A percentile compares a stretch with the other conserved stretches of the same genome.
phyloP scores from a whole-genome alignment of 2,888 invertebrate species.

The Scaeva pyrastri region DNA sequence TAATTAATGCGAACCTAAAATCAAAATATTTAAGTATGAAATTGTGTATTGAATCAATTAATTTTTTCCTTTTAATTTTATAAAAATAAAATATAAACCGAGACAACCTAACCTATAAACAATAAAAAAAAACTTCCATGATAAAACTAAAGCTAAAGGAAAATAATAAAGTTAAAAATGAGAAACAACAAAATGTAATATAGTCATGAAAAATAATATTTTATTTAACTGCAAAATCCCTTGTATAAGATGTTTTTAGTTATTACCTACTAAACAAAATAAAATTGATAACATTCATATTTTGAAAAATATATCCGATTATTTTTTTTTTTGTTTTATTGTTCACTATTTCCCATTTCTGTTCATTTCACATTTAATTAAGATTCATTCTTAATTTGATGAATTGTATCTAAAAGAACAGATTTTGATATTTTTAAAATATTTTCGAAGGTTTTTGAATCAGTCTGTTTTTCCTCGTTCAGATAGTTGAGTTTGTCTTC shows the following conservation, averaged over 20 bases:
- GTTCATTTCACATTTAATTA: neutral
- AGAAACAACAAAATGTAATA: constrained; percentile 60
- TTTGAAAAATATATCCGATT: constrained; percentile 46
- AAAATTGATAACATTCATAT: constrained; percentile 57
- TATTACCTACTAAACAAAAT: constrained; percentile 46
- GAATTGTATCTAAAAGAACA: constrained; percentile 80
- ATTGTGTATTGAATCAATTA: constrained; percentile 40
- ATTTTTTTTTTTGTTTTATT: too few species aligned
- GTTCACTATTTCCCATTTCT: constrained; percentile 4
- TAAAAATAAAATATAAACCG: constrained; percentile 21
- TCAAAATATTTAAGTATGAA: constrained; percentile 45
- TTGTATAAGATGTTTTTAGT: constrained; percentile 70
- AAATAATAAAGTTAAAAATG: constrained; percentile 44
- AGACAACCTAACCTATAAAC: constrained; percentile 52
- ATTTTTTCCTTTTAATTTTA: constrained; percentile 34
- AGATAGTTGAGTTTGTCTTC: constrained; percentile 81
- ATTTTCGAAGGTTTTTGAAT: constrained; percentile 81
- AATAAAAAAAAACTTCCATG: constrained; percentile 3
- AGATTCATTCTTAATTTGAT: constrained; percentile 22
- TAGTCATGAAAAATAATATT: constrained; percentile 67
- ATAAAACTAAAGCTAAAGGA: constrained; percentile 27
- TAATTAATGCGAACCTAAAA: constrained; percentile 56
- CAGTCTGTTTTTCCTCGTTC: constrained; percentile 80
- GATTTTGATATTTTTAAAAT: constrained; percentile 81
- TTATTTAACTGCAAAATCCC: constrained; percentile 63